These are phyloP conservation scores for Aphelocoma coerulescens DNA, from an alignment of 2,113 vertebrate genomes.

Conservation along the genomic window DNA sequence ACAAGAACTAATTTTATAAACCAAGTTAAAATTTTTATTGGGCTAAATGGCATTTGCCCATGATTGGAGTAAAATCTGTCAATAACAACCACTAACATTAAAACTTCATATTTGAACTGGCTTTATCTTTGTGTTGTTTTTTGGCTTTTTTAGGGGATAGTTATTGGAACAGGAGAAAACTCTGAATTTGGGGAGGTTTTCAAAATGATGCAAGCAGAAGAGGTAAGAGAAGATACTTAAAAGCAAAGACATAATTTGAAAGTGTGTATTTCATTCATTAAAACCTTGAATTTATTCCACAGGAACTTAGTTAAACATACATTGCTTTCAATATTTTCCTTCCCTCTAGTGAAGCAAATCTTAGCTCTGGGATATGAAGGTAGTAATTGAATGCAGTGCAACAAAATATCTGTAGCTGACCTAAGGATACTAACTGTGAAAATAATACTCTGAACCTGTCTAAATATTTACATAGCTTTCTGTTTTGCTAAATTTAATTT, in stretches of 20 bases:
- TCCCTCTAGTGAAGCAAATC: background rate
- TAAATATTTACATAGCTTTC: background rate
- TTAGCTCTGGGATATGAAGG: background rate
- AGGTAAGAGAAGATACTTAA: constrained; percentile 78
- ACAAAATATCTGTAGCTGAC: background rate
- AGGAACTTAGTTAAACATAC: background rate
- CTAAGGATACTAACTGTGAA: background rate
- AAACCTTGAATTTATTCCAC: background rate
- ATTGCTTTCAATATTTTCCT: background rate
- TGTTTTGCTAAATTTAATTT: background rate
- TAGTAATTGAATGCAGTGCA: background rate
- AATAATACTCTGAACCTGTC: background rate
- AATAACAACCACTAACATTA: background rate
- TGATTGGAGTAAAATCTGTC: background rate
- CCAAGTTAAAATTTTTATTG: background rate
- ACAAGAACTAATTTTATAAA: background rate
- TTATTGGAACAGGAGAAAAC: constrained; percentile 97
- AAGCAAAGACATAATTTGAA: background rate
- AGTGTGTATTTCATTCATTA: background rate
- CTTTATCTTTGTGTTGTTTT: background rate
- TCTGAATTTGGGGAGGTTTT: constrained; percentile 98
- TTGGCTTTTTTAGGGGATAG: constrained; percentile 83
- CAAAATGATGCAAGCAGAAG: constrained; percentile 99
- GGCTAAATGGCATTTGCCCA: background rate
- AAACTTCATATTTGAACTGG: background rate